These are phyloP conservation scores for Papilio gigon DNA, from an alignment of 2,888 invertebrate species.

Conservation along the genomic window DNA sequence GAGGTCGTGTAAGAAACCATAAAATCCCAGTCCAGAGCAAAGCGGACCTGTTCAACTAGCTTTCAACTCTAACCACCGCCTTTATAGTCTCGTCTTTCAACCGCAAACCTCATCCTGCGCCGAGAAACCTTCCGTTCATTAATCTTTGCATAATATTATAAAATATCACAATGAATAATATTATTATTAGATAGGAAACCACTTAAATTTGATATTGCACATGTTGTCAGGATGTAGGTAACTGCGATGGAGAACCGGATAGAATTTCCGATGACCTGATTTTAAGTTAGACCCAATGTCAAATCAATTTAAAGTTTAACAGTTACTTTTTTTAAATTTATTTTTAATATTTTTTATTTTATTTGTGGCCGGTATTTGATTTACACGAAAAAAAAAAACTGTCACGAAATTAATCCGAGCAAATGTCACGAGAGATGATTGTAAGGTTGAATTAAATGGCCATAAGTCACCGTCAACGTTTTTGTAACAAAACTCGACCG, in stretches of 20 bases:
- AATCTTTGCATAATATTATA: constrained; percentile 20
- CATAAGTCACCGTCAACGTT: constrained; percentile 34
- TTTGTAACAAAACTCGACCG: constrained; percentile 35
- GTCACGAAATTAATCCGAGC: constrained; percentile 15
- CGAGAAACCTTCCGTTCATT: constrained; percentile 41
- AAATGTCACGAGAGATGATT: constrained; percentile 30
- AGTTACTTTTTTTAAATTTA: background rate
- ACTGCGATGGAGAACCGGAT: background rate
- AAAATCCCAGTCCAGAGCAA: constrained; percentile 34
- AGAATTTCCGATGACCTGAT: background rate
- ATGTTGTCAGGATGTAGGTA: background rate
- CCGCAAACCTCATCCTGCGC: constrained; percentile 58
- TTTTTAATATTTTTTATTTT: background rate
- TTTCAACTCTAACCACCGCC: constrained; percentile 43
- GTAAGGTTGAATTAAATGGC: constrained; percentile 32
- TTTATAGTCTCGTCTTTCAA: constrained; percentile 47
- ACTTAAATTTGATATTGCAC: background rate
- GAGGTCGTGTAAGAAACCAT: constrained; percentile 41
- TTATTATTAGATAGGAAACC: background rate
- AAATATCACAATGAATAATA: background rate
- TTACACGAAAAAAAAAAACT: background rate
- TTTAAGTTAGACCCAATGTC: background rate
- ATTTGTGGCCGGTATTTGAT: background rate
- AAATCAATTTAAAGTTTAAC: background rate
- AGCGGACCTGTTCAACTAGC: constrained; percentile 36